phyloP scores from a whole-genome alignment of 2,888 invertebrate genomes.

The Euphydryas editha region DNA sequence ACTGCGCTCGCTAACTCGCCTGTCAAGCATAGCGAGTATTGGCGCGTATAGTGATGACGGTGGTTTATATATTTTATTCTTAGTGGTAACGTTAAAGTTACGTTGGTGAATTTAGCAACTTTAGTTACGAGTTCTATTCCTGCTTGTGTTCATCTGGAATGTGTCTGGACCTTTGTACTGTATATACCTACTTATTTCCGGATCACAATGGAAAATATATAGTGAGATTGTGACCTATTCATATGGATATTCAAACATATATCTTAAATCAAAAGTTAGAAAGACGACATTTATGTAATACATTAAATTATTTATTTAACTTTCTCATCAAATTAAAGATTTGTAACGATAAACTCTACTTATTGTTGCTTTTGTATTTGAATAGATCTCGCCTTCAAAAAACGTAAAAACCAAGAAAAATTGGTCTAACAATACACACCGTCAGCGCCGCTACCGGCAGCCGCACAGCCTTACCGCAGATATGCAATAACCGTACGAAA shows the following conservation, averaged over 20 bases:
- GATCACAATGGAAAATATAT: too few species aligned
- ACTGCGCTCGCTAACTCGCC: too few species aligned
- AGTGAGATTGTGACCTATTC: too few species aligned
- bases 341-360: neutral
- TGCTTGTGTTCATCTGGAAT: too few species aligned
- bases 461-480: constrained; percentile 33
- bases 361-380: constrained; percentile 20
- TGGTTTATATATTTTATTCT: too few species aligned
- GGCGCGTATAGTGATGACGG: too few species aligned
- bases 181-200: too few species aligned
- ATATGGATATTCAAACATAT: neutral
- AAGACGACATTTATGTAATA: neutral
- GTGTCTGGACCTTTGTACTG: too few species aligned
- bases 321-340: neutral
- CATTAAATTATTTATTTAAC: neutral
- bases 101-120: too few species aligned
- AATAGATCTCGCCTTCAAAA: constrained; percentile 33
- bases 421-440: constrained; percentile 33
- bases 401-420: constrained; percentile 38
- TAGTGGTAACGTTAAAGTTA: too few species aligned
- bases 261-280: neutral
- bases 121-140: too few species aligned
- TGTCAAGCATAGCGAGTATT: too few species aligned
- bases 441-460: constrained; percentile 31
- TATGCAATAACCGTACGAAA: constrained; percentile 45